Base-by-base conservation (phyloP, 2,113 vertebrate genomes). In the Bothrops jararaca region DNA sequence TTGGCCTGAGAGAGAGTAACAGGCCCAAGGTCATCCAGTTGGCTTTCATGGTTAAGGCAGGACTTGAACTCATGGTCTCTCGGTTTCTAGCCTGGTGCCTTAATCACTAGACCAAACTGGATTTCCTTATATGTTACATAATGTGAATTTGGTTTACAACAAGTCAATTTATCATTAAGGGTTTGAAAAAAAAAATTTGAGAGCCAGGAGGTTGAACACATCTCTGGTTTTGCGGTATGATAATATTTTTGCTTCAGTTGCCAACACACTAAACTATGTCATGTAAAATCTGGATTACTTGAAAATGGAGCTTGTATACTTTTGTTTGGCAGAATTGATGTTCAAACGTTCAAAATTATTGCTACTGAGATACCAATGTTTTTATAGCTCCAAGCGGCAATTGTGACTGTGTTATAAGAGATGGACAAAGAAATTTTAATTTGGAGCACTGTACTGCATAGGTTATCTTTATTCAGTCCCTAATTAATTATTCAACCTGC, bases 401-500 rank as follows among this genome's bases (percentile, higher is more conserved):
- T 1, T 58, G n/a, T 45, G 56, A 91, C 34, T 74, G 15, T 24
- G 34, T 74, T 54, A 20, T 60, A 91, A 92, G 50, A 90, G 23
- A 13, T 15, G 26, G n/a, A 90, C 26, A 92, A 93, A 93, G 74
- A 45, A 74, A 42, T 42, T 93, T n/a, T 48, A 53, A 80, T 92
- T 85, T 91, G 58, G 34, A 45, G 22, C 13, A 69, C 8, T 50
- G 54, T 34, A 91, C 92, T 57, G 85, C 92, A 92, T 54, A 50
- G 48, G 7, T 45, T 53, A 9, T 60, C 2, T 86, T 93, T 93
- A 85, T 39, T 93, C 52, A 20, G 11, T 85, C 20, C 48, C 48
- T 15, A 80, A 92, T 94, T 91, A 94, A 94, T 96, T 93, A 95
- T 95, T 95, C 95, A 95, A 24, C 20, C 69, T 91, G 52, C 23